Evolutionary conservation across 2,888 invertebrate genomes (phyloP), one percentile per base, ranked within the genome.

Genomic region (Aphidius colemani): DNA sequence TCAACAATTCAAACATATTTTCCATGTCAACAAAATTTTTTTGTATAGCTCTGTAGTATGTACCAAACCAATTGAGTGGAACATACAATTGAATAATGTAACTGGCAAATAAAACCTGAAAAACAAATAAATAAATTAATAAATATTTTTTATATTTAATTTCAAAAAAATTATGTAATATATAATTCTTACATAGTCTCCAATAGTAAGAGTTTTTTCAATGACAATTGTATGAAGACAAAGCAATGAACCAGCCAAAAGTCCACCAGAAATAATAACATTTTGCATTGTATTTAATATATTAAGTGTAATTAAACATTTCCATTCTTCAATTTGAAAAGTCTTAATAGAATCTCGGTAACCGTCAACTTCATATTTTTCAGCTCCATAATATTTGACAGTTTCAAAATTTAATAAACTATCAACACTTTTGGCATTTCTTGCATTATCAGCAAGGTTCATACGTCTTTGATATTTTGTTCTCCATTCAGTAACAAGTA

Each of bases 11-110:
- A 80, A 98, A 96, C 98, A 99, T 98, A 82, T 98, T 98, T 83
- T 99, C 98, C 98, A 98, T 98, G 78, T 99, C 98, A 13, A 98
- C 90, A 78, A 99, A 98, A 78, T 96, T 95, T 85, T 94, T 95
- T 80, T 98, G 98, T 66, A 98, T 97, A 63, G 95, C 93, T 78
- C 98, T 95, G 80, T 99, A 99, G 78, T 96, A 98, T 3, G 97
- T 98, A 41, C 98, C 98, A 79, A 99, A 96, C 92, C 94, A 98
- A 85, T 98, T 98, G 59, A 99, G 85, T 0, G 98, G 98, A 65
- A 94, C 93, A 78, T 98, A 98, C 39, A 99, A 85, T 78, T 96
- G 98, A 69, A 96, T 89, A 18, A 98, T 90, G 77, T 98, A 99
- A 2, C 95, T 92, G 0, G 96, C 92, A 83, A 98, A 98, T 13